These are phyloP conservation scores for Autographa pulchrina DNA, from an alignment of 2,888 invertebrate species.

Conservation along the genomic window DNA sequence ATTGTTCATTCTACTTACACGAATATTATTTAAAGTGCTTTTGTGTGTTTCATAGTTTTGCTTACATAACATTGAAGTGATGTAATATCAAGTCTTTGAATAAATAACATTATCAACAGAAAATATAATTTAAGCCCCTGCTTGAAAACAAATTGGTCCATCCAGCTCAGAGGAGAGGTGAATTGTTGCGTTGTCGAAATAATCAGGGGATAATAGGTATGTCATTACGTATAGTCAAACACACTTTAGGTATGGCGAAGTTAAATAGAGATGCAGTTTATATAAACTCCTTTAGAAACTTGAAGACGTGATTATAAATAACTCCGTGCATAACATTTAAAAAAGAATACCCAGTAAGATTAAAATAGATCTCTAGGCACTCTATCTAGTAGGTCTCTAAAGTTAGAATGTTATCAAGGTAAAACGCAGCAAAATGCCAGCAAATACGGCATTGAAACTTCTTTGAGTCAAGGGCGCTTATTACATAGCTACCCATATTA, in stretches of 20 bases:
- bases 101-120: neutral
- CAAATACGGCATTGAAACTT: neutral
- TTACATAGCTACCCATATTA: neutral
- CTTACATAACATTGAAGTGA: neutral
- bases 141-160: neutral
- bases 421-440: neutral
- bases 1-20: slow-evolving; percentile 2
- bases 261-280: too few species aligned
- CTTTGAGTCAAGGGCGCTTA: neutral
- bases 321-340: too few species aligned
- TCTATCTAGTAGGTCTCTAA: too few species aligned
- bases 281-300: too few species aligned
- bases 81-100: neutral
- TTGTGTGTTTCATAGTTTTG: slow-evolving; percentile 1
- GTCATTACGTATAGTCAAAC: too few species aligned
- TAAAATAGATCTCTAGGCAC: neutral
- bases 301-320: too few species aligned
- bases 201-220: too few species aligned
- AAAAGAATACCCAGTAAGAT: neutral
- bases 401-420: neutral
- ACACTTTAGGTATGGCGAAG: too few species aligned
- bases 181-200: too few species aligned
- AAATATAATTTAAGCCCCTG: neutral
- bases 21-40: slow-evolving; percentile 5
- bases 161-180: neutral